Conservation (phyloP, 1,140 invertebrate species). For the Tigriopus japonicus region DNA sequence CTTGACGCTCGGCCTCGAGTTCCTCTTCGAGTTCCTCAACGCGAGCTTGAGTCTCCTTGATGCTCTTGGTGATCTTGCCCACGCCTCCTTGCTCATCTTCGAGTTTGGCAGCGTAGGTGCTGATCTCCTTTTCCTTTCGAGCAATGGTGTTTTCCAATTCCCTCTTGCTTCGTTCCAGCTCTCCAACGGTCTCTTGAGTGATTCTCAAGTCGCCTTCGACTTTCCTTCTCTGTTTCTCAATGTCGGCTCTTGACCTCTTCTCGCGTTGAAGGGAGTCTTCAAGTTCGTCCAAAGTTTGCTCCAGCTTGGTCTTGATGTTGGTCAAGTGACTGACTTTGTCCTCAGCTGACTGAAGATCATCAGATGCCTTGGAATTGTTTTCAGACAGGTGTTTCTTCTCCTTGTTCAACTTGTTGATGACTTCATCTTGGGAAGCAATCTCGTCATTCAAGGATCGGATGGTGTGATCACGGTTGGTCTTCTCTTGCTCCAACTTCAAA, state of each 20-base stretch:
- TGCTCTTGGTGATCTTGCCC: conserved; percentile 80
- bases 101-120: conserved; percentile 76
- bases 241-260: conserved; percentile 33
- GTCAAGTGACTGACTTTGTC: conserved; percentile 40
- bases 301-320: conserved; percentile 36
- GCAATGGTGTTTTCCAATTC: conserved; percentile 60
- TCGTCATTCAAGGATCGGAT: conserved; percentile 97
- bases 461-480: conserved; percentile 63
- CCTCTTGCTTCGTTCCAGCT: conserved; percentile 34
- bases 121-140: conserved; percentile 93
- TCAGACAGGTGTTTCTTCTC: conserved; percentile 44
- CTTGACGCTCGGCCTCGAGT: conserved; percentile 89
- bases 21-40: conserved; percentile 97
- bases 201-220: conserved; percentile 28
- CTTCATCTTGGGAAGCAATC: conserved; percentile 94
- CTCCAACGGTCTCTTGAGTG: conserved; percentile 29
- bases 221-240: conserved; percentile 30
- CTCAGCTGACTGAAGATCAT: conserved; percentile 34
- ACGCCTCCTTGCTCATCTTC: conserved; percentile 95
- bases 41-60: conserved; percentile 76
- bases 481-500: conserved; percentile 53
- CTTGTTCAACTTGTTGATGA: conserved; percentile 40
- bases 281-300: conserved; percentile 33
- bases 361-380: conserved; percentile 33
- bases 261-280: conserved; percentile 35